phyloP scores from a whole-genome alignment of 2,888 invertebrate species.

The Camponotus fellah region DNA sequence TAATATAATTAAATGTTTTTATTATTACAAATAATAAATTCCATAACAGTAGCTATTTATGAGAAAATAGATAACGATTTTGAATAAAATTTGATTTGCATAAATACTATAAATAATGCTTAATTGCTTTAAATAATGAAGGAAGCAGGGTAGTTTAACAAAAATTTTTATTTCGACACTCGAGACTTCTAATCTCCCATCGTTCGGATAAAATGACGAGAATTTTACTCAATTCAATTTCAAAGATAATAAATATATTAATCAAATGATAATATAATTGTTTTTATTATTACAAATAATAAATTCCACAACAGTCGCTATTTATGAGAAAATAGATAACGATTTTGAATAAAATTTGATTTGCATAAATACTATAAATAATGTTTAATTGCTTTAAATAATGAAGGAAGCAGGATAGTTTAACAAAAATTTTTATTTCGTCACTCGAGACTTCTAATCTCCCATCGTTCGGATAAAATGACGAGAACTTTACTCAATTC shows the following conservation, averaged over 20 bases:
- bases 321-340: not conserved
- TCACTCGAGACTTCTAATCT: not conserved
- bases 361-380: not conserved
- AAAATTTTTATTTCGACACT: not conserved
- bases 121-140: not conserved
- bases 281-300: not conserved
- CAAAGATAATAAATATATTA: not conserved
- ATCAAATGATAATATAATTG: not conserved
- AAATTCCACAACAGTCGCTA: not conserved
- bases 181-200: constrained; percentile 9
- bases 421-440: constrained; percentile 10
- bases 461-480: not conserved
- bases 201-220: not conserved
- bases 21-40: constrained; percentile 16
- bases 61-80: not conserved
- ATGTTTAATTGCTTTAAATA: too few relatives aligned
- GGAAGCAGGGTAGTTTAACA: not conserved
- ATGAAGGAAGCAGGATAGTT: not conserved
- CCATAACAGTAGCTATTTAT: not conserved
- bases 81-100: not conserved
- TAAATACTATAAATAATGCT: not conserved
- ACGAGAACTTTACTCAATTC: not conserved
- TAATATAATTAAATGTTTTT: not conserved
- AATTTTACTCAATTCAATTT: not conserved
- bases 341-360: not conserved